Conservation (phyloP, 1,140 invertebrate genomes). For the Euura lappo region DNA sequence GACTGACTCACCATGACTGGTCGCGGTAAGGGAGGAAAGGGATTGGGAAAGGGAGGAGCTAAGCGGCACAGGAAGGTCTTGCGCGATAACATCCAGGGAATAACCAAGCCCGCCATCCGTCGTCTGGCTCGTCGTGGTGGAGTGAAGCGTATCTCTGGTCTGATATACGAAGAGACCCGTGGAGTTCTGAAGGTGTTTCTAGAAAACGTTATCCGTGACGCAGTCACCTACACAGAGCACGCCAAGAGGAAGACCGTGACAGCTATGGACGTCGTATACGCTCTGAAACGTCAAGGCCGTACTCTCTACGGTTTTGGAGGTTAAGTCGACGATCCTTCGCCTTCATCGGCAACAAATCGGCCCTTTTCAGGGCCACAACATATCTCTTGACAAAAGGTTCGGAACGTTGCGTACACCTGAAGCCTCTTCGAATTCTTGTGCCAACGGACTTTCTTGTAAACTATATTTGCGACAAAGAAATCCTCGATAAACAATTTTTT, state of each 20-base stretch:
- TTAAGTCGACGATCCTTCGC: conserved; percentile 43
- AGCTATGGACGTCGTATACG: conserved; percentile 88
- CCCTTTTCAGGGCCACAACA: conserved; percentile 44
- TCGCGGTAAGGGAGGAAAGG: conserved; percentile 65
- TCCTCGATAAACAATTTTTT: no score
- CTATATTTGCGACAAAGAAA: no score
- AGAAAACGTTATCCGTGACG: conserved; percentile 83
- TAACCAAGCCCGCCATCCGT: conserved; percentile 25
- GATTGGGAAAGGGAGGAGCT: conserved; percentile 71
- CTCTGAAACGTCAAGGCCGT: conserved; percentile 81
- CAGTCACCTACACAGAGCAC: conserved; percentile 84
- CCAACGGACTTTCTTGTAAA: no score
- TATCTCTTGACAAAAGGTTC: background rate
- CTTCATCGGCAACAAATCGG: conserved; percentile 26
- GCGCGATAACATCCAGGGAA: conserved; percentile 70
- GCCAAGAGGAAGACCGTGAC: conserved; percentile 85
- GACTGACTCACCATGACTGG: conserved; percentile 60
- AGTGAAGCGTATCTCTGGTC: conserved; percentile 71
- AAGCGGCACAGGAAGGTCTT: conserved; percentile 68
- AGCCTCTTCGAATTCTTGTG: no score
- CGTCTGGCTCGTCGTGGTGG: conserved; percentile 66
- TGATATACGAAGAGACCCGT: conserved; percentile 67
- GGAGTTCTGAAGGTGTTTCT: conserved; percentile 80
- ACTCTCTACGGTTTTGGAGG: conserved; percentile 71
- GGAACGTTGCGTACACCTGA: no score